These are phyloP conservation scores for Hormaphis cornu DNA, from an alignment of 1,140 invertebrate genomes.

Conservation along the genomic window DNA sequence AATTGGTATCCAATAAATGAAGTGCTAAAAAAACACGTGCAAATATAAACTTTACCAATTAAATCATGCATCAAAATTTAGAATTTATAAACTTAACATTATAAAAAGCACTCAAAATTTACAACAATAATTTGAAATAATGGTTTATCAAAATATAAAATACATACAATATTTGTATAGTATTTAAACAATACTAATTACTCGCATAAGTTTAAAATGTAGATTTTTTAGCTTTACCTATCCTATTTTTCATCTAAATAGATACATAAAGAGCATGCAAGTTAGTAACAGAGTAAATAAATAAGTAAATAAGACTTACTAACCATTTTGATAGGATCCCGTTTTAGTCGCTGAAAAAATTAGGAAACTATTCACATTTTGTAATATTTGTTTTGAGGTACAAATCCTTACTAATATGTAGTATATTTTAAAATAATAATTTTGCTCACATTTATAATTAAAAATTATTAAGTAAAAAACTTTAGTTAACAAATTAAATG, in stretches of 20 bases:
- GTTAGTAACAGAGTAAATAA: constrained; percentile 19
- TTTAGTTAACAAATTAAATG: not conserved
- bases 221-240: not conserved
- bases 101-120: too few species aligned
- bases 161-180: constrained; percentile 36
- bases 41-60: too few species aligned
- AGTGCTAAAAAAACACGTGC: too few species aligned
- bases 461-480: not conserved
- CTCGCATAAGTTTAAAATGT: too few species aligned
- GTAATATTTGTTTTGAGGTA: constrained; percentile 10
- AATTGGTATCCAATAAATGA: too few species aligned
- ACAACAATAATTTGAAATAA: too few species aligned
- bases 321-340: constrained; percentile 32
- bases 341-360: constrained; percentile 31
- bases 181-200: constrained; percentile 27
- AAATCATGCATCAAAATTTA: too few species aligned
- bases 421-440: not conserved
- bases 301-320: constrained; percentile 32
- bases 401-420: constrained; percentile 3
- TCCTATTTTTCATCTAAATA: not conserved
- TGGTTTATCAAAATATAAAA: too few species aligned
- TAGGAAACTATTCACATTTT: constrained; percentile 30
- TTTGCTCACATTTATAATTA: not conserved
- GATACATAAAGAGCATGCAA: constrained; percentile 2
- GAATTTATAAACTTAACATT: too few species aligned